Evolutionary conservation across 2,113 vertebrate species (phyloP).

Genomic region (Ophthalmolycus amberensis): DNA sequence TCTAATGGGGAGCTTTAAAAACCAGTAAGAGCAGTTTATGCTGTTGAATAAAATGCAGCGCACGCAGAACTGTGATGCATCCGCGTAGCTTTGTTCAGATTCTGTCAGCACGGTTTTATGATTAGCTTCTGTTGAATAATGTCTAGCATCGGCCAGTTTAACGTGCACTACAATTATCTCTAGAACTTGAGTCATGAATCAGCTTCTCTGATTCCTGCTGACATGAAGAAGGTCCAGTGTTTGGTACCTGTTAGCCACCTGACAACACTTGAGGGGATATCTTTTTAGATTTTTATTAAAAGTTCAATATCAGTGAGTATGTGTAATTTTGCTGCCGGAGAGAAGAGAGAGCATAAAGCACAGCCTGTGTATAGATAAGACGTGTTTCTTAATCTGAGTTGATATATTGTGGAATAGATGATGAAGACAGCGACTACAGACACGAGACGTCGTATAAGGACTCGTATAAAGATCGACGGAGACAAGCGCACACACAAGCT

Average conservation of each 20-base stretch:
- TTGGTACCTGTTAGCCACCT: neutral
- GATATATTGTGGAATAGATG: constrained; percentile 82
- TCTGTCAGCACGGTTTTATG: neutral
- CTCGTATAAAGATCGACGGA: constrained; percentile 92
- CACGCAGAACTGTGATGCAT: neutral
- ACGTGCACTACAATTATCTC: neutral
- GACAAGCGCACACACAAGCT: constrained; percentile 94
- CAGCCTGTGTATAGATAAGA: too few relatives aligned
- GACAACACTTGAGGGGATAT: neutral
- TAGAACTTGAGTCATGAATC: constrained; percentile 5
- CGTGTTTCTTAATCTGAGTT: neutral
- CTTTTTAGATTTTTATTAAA: neutral
- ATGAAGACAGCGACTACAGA: constrained; percentile 97
- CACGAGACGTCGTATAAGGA: constrained; percentile 91
- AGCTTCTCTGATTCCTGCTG: neutral
- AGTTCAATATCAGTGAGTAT: too few relatives aligned
- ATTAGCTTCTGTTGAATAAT: neutral
- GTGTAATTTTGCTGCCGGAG: too few relatives aligned
- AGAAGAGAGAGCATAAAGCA: too few relatives aligned
- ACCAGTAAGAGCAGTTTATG: neutral
- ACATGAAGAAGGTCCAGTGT: neutral
- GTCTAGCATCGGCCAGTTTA: neutral
- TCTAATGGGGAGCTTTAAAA: neutral
- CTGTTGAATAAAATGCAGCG: neutral
- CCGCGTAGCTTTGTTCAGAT: neutral